phyloP scores from a whole-genome alignment of 2,113 vertebrate genomes.

The Heterocephalus glaber region DNA sequence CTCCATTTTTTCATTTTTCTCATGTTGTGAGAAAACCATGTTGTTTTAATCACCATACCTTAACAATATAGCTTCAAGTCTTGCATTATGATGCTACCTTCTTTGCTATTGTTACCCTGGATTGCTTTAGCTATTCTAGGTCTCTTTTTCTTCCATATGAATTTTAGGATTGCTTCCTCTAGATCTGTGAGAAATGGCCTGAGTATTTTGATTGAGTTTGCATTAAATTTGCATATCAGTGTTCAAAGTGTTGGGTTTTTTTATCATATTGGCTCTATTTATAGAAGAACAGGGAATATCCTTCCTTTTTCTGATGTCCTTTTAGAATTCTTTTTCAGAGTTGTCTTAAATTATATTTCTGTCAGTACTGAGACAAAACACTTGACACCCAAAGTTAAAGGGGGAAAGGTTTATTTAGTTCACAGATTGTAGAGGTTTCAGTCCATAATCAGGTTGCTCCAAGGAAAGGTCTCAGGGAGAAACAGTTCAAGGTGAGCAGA shows the following conservation, averaged over 20 bases:
- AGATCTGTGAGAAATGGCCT: neutral
- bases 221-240: neutral
- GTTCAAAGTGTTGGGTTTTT: neutral
- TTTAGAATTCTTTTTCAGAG: neutral
- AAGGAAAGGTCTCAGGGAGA: too few species aligned
- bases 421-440: too few species aligned
- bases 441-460: too few species aligned
- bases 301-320: neutral
- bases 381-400: too few species aligned
- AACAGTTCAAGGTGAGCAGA: too few species aligned
- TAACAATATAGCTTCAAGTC: neutral
- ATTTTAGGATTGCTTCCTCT: neutral
- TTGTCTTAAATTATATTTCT: too few species aligned
- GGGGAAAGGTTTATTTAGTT: too few species aligned
- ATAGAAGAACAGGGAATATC: neutral
- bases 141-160: neutral
- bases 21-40: neutral
- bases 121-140: neutral
- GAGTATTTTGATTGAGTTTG: neutral
- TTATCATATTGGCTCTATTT: neutral
- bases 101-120: neutral
- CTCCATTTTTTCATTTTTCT: too few species aligned
- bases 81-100: neutral
- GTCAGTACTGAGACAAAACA: too few species aligned
- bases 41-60: neutral